Conservation (phyloP, 2,797 vertebrate species). For the Eulemur rubriventer region DNA sequence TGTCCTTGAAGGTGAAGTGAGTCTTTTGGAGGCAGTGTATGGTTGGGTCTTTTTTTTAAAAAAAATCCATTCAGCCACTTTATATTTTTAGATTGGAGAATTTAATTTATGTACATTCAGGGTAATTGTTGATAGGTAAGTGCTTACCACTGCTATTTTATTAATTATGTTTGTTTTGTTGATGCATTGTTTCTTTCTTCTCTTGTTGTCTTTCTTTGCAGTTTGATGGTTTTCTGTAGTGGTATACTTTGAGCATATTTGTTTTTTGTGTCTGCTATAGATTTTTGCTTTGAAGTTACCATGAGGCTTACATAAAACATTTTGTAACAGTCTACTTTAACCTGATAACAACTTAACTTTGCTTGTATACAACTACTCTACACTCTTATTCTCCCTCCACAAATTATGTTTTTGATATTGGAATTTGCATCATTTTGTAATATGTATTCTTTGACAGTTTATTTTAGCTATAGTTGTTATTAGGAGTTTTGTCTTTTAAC, state of each 20-base stretch:
- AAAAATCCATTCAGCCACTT: neutral
- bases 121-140: too few species aligned
- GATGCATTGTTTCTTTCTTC: too few species aligned
- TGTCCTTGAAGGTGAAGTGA: neutral
- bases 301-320: neutral
- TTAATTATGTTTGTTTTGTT: too few species aligned
- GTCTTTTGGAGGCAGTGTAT: neutral
- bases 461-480: neutral
- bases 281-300: neutral
- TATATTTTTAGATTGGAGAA: neutral
- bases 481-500: neutral
- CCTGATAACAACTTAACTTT: neutral
- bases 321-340: neutral
- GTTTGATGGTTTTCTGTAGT: neutral
- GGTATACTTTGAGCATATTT: neutral
- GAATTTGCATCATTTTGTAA: neutral
- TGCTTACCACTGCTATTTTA: too few species aligned
- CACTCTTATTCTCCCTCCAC: neutral
- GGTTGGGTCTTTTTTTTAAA: neutral
- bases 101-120: too few species aligned
- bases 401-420: neutral
- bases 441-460: neutral
- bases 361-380: neutral
- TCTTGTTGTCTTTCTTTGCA: too few species aligned
- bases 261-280: neutral